A percentile compares a stretch with the other conserved stretches of the same genome.
Evolutionary conservation across 64 coral and sea anemone species (phyloP).

Genomic region (Actinia tenebrosa): DNA sequence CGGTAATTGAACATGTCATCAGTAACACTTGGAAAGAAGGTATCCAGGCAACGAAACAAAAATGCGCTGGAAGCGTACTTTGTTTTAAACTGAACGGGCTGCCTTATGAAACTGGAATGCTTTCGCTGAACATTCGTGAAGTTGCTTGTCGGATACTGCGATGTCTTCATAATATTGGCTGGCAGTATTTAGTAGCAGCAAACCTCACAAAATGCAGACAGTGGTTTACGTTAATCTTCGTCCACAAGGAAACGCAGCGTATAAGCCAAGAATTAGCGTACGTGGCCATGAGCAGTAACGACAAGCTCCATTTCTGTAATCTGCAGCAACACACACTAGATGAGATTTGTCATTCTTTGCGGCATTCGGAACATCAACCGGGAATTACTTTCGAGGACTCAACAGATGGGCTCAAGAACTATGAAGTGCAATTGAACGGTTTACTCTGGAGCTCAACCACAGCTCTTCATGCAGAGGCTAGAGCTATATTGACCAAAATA

Average conservation of each 20-base stretch:
- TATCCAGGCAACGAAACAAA: background rate
- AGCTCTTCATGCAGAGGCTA: background rate
- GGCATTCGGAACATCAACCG: background rate
- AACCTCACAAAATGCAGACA: background rate
- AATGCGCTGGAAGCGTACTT: background rate
- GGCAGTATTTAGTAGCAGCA: background rate
- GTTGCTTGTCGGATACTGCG: background rate
- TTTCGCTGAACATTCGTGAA: background rate
- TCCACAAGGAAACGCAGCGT: background rate
- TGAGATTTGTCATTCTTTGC: background rate
- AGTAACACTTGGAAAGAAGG: constrained; percentile 15
- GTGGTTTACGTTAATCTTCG: background rate
- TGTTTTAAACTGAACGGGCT: constrained; percentile 10
- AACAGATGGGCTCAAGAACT: background rate
- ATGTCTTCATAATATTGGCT: background rate
- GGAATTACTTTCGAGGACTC: background rate
- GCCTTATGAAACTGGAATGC: background rate
- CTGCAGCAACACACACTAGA: background rate
- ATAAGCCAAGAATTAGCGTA: background rate
- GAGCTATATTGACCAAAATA: background rate
- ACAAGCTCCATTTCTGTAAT: constrained; percentile 2
- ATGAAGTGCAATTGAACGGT: background rate
- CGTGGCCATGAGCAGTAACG: background rate
- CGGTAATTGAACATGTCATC: background rate
- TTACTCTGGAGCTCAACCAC: background rate